phyloP scores from a whole-genome alignment of 2,797 vertebrate genomes.

The Dipus sagitta region DNA sequence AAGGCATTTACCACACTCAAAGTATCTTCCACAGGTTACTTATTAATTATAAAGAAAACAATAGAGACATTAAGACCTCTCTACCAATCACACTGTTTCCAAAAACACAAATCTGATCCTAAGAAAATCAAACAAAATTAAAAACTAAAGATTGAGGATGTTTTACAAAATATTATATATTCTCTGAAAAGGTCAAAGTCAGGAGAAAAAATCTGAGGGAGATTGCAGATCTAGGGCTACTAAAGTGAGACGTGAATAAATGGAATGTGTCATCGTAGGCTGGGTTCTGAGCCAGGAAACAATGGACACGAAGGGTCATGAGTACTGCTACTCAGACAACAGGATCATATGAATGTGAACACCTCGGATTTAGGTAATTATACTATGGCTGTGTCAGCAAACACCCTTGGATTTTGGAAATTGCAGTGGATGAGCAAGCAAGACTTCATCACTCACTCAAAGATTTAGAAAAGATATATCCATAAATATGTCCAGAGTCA shows the following conservation, averaged over 20 bases:
- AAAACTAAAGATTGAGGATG: not conserved
- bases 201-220: constrained; percentile 20
- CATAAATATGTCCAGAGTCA: not conserved
- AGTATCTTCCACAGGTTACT: constrained; percentile 19
- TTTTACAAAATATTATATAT: constrained; percentile 43
- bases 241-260: constrained; percentile 26
- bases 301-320: not conserved
- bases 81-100: not conserved
- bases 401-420: constrained; percentile 27
- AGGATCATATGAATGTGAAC: not conserved
- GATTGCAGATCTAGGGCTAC: constrained; percentile 42
- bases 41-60: constrained; percentile 53
- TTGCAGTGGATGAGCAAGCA: constrained; percentile 2
- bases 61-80: not conserved
- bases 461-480: not conserved
- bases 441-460: constrained; percentile 18
- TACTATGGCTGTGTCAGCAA: constrained; percentile 19
- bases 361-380: not conserved
- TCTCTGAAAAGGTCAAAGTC: constrained; percentile 32
- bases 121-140: constrained; percentile 4
- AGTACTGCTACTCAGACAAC: not conserved
- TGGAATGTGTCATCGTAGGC: not conserved
- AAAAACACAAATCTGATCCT: constrained; percentile 37
- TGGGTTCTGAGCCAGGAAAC: constrained; percentile 5
- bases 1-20: not conserved